Base-by-base conservation (phyloP, 92 coral and sea anemone genomes). In the Umimayanthus kanabou region DNA sequence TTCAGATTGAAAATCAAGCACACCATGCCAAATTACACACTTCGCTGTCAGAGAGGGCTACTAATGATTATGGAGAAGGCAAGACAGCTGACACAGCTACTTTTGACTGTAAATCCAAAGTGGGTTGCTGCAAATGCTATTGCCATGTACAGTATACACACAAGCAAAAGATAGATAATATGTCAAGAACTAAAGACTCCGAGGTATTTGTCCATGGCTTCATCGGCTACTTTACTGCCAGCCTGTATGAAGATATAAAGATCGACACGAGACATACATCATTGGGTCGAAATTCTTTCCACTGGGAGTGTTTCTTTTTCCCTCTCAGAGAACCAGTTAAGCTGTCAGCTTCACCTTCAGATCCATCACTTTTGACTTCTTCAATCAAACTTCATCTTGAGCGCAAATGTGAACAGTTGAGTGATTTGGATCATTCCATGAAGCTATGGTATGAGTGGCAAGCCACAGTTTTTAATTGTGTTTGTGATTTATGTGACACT, bases 221-320 rank as follows among this genome's bases (percentile, higher is more conserved):
- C 16, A 73, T 91, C 18, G 91, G 93, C 77, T 91, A 84, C 39
- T 91, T 91, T 45, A 88, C 91, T 7, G 72, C 93, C 1, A 47
- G 64, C 82, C 57, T 91, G 47, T 91, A 84, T 76, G 82, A 78
- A 42, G 89, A 91, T 73, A 84, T 91, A 28, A 91, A 84, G 78
- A 88, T 91, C 39, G 93, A 91, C 84, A 91, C 91, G 2, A 88
- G 91, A 45, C 89, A 87, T 42, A 83, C 89, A 5, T 82, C 87
- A 5, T 13, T 16, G n/a, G 57, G 89, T 9, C 85, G 89, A 37
- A 91, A 91, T 76, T 84, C 84, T 0, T 88, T 91, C 76, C 91
- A 88, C 61, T 91, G 93, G 93, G 93, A 91, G 73, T 91, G 91
- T 30, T 91, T 75, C 73, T 91, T 91, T 81, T 75, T 91, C 61